Evolutionary conservation across 2,113 vertebrate genomes (phyloP), one percentile per base, ranked within the genome.

Genomic region (Camelus bactrianus): DNA sequence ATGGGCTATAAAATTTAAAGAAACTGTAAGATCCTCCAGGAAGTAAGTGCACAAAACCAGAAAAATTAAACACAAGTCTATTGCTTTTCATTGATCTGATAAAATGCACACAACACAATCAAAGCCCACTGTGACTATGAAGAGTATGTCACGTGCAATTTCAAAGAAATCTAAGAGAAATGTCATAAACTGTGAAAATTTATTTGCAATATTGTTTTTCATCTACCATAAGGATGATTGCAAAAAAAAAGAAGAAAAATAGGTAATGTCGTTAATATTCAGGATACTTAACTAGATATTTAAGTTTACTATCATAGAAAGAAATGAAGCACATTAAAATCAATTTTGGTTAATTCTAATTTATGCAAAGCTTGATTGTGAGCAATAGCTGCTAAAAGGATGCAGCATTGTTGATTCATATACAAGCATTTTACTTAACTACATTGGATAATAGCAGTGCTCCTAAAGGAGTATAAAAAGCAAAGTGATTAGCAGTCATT

Each of bases 401-500:
- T 97, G 96, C 92, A 94, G 97, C 97, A 98, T 42, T 99, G 98
- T 98, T 99, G 98, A 98, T 98, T 98, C 98, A 98, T 96, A 98
- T 91, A 98, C 95, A 98, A 97, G 97, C 97, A 98, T 98, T 98
- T 98, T 97, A 98, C 97, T 99, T 98, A 98, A 98, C 98, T 98
- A 97, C 97, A 98, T 83, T 98, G 97, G 97, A 98, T 98, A 99
- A 98, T 98, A 98, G 98, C 98, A 98, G 97, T 97, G 95, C 97
- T 99, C 98, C 98, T 98, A 97, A 98, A 98, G 95, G 97, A 98
- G 96, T 91, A 98, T 98, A 98, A 98, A 97, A 99, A 99, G 98
- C 98, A 98, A 98, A 98, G 97, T 97, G 98, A 98, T 99, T 99
- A 99, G 97, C 98, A 98, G 98, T 98, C 98, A 98, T 99, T 99